Conservation (phyloP, 2,888 invertebrate species). For the Neuroscelio doddi region DNA sequence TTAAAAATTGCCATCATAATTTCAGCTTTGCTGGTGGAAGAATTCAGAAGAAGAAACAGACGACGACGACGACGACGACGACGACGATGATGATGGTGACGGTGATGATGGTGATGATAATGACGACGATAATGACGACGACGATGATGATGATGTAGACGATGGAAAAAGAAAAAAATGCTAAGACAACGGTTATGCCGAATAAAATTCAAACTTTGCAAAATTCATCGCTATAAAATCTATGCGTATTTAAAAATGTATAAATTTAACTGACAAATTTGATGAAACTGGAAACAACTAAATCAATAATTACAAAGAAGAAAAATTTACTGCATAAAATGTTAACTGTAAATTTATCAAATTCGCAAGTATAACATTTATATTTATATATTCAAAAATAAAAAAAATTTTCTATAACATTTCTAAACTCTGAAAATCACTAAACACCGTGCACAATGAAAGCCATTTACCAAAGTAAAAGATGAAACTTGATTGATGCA, state of each 20-base stretch:
- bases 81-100: conserved; percentile 6
- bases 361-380: too few relatives aligned
- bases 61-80: conserved; percentile 5
- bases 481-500: neutral
- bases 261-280: too few relatives aligned
- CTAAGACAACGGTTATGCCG: neutral
- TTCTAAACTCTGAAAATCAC: too few relatives aligned
- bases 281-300: too few relatives aligned
- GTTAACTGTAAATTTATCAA: too few relatives aligned
- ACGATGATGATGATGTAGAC: neutral
- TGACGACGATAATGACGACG: conserved; percentile 8
- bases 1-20: conserved; percentile 33
- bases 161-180: conserved; percentile 1
- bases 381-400: too few relatives aligned
- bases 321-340: too few relatives aligned
- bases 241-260: too few relatives aligned
- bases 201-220: too few relatives aligned
- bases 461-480: neutral
- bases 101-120: conserved; percentile 3
- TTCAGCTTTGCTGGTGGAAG: conserved; percentile 3
- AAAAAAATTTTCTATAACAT: too few relatives aligned
- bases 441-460: neutral
- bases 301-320: too few relatives aligned
- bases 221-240: too few relatives aligned
- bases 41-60: conserved; percentile 3